A percentile compares a stretch with the other conserved stretches of the same genome.
Evolutionary conservation across 1,140 invertebrate genomes (phyloP).

Genomic region (Saccostrea echinata): DNA sequence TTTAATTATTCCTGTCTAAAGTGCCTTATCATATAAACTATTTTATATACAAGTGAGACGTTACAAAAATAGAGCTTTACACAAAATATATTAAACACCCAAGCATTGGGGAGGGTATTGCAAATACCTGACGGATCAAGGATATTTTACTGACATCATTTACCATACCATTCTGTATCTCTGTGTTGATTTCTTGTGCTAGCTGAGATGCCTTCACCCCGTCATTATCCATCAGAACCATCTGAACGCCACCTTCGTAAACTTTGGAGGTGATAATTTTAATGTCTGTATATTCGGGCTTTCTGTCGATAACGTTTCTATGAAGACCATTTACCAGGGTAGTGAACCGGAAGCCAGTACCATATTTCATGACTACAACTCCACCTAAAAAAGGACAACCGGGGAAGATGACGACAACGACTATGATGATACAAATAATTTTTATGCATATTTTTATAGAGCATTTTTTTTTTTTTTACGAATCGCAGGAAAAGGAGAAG

Average conservation of each 20-base stretch:
- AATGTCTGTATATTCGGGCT: constrained; percentile 58
- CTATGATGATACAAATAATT: background rate
- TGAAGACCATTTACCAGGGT: constrained; percentile 61
- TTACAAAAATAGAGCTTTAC: too few relatives aligned
- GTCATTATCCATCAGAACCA: constrained; percentile 58
- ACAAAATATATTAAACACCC: too few relatives aligned
- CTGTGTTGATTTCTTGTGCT: constrained; percentile 58
- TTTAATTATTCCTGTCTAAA: too few relatives aligned
- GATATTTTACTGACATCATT: too few relatives aligned
- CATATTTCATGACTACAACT: constrained; percentile 61
- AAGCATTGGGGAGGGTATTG: too few relatives aligned
- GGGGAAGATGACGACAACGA: background rate
- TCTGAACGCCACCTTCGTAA: constrained; percentile 61
- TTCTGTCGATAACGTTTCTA: constrained; percentile 56
- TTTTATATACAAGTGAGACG: too few relatives aligned
- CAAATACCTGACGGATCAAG: too few relatives aligned
- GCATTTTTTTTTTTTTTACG: too few relatives aligned
- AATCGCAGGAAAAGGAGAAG: too few relatives aligned
- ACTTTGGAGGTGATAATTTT: constrained; percentile 62
- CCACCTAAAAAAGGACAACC: constrained; percentile 54
- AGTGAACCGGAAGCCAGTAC: constrained; percentile 65
- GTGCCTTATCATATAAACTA: too few relatives aligned
- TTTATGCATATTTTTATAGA: too few relatives aligned
- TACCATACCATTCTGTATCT: constrained; percentile 61
- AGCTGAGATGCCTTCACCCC: constrained; percentile 49